Conservation (phyloP, 2,888 invertebrate species). For the Campopleginae sp. region DNA sequence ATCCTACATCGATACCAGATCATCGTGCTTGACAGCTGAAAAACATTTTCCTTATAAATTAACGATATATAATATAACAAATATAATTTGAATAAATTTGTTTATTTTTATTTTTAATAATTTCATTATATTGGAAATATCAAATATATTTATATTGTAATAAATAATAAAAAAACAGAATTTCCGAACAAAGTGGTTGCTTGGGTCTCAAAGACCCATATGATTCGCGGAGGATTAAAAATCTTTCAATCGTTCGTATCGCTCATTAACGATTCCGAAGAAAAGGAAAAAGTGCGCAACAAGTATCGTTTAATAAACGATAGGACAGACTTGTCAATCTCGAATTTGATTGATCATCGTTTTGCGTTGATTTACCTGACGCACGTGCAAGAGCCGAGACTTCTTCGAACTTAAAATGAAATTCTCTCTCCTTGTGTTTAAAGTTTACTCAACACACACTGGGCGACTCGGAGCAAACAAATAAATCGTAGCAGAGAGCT, state of each 20-base stretch:
- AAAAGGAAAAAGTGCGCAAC: too few relatives aligned
- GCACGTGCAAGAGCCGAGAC: background rate
- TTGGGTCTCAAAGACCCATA: too few relatives aligned
- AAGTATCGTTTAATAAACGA: background rate
- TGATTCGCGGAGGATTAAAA: too few relatives aligned
- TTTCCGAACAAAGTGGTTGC: too few relatives aligned
- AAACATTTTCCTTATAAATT: background rate
- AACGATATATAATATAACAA: too few relatives aligned
- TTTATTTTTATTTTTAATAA: too few relatives aligned
- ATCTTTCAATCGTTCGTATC: too few relatives aligned
- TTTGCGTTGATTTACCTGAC: background rate
- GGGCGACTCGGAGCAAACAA: background rate
- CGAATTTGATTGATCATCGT: background rate
- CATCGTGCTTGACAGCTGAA: background rate
- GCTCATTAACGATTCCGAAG: too few relatives aligned
- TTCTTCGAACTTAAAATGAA: background rate
- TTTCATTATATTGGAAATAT: too few relatives aligned
- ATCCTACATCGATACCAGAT: background rate
- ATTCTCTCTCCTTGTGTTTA: background rate
- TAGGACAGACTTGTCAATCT: background rate
- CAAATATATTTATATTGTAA: too few relatives aligned
- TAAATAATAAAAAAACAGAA: too few relatives aligned
- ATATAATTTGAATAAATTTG: too few relatives aligned
- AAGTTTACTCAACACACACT: background rate
- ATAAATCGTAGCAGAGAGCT: background rate